Base-by-base conservation (phyloP, 1,140 invertebrate genomes). In the Nymphalis io region DNA sequence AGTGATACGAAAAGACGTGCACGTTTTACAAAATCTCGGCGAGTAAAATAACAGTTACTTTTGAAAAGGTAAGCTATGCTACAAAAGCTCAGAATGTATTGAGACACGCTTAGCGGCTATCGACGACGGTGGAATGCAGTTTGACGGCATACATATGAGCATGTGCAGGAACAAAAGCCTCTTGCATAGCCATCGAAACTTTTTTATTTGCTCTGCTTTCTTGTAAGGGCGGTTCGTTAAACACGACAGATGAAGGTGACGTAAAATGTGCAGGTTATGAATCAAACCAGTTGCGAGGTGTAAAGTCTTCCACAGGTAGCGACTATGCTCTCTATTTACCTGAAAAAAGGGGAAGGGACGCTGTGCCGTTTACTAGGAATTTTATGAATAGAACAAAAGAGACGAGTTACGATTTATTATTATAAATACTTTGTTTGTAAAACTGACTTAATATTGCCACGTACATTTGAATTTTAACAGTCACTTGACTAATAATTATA, bases 91-190 rank as follows among this genome's bases (percentile, higher is more conserved):
- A 74, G 82, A 78, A 82, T 79, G 79, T 76, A 88, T 87, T 83
- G 81, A 83, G 82, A 83, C 82, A 83, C 83, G 87, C 80, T 87
- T 83, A 84, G 83, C 83, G 81, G 79, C 81, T 87, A 87, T 91
- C 83, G 87, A 86, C 85, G 80, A 83, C 77, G 82, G 74, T 81
- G 88, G 89, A 91, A 91, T 91, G 88, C 82, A 81, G 89, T 88
- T 86, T 86, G 89, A 90, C 89, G 87, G 87, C 88, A 88, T 89
- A 87, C 81, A 74, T 79, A 73, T 78, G 78, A 79, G 75, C 72
- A 88, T 88, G 81, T 89, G 83, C 86, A 85, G 85, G 87, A 90
- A 91, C 89, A 90, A 91, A 89, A 91, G 89, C 87, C 83, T 86
- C 82, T 81, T 85, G 88, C 88, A 85, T 75, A 88, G 82, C 85